Base-by-base conservation (phyloP, 2,888 invertebrate species). In the Agriopis leucophaearia region DNA sequence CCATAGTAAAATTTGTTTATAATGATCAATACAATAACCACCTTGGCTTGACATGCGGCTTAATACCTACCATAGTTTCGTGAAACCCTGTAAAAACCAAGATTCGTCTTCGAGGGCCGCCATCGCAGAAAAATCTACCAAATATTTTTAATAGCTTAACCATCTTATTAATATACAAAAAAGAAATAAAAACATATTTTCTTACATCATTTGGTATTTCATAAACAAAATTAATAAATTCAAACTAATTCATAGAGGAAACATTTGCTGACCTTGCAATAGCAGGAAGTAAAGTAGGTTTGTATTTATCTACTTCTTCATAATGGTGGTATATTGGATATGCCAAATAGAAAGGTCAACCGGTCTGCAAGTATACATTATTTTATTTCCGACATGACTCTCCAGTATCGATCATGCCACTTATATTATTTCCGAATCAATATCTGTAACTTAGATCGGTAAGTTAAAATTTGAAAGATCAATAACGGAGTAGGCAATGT, bases 331-430 rank as follows among this genome's bases (percentile, higher is more conserved):
- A 74, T 80, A 82, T 81, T 80, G 78, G 79, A 77, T 80, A 79
- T 78, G 80, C 78, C 76, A 78, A 82, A 81, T 80, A 81, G 82
- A 85, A 87, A 87, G 87, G 87, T 86, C 86, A 84, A 74, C 81
- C 61, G 64, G 79, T 80, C 69, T 66, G 74, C 72, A 67, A 72
- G 40, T 50, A 42, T n/a, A 9, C n/a, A 10, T 56, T 73, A 76
- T 78, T 78, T 69, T 55, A 81, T 83, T 84, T 88, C 87, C 87
- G 85, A 81, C 81, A 77, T 76, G 57, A 60, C 70, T 67, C 59
- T 66, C 70, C 52, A 67, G 67, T 52, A 45, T 12, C 45, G 35
- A 56, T 58, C 16, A 57, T 56, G 38, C 38, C 40, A n/a, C 52
- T 59, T 47, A 59, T 48, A 51, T 48, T 50, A 50, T 51, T 50